Conservation (phyloP, 35 echinoderm and acorn worm species). For the Nesometra sesokonis region DNA sequence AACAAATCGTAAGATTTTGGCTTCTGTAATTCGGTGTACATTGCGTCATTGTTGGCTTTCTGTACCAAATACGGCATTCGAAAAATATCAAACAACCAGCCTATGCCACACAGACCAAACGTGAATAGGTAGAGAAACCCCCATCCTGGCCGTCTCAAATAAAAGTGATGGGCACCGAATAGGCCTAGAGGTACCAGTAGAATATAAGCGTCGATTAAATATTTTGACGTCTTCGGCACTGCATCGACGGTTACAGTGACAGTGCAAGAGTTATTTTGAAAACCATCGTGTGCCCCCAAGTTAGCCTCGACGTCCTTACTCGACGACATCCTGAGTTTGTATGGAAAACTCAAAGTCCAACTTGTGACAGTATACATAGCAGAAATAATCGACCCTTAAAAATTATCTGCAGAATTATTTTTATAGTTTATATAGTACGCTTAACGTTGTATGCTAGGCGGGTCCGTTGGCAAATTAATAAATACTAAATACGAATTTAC, state of each 20-base stretch:
- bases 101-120: conserved; percentile 33
- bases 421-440: too few species aligned
- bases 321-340: neutral
- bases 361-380: too few species aligned
- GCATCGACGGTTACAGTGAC: neutral
- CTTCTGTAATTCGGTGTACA: neutral
- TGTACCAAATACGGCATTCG: conserved; percentile 38
- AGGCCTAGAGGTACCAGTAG: conserved; percentile 40
- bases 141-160: conserved; percentile 31
- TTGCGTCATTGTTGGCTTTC: conserved; percentile 15
- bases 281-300: neutral
- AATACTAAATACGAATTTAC: too few species aligned
- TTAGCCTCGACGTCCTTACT: neutral
- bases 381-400: too few species aligned
- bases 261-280: neutral
- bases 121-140: conserved; percentile 47
- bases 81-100: conserved; percentile 43
- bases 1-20: neutral
- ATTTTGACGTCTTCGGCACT: neutral
- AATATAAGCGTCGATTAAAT: conserved; percentile 50
- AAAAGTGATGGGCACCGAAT: conserved; percentile 59
- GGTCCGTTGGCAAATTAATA: too few species aligned
- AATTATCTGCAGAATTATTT: too few species aligned
- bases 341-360: too few species aligned
- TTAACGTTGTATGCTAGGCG: too few species aligned